These are phyloP conservation scores for Brachyistius frenatus DNA, from an alignment of 2,113 vertebrate genomes.

Conservation along the genomic window DNA sequence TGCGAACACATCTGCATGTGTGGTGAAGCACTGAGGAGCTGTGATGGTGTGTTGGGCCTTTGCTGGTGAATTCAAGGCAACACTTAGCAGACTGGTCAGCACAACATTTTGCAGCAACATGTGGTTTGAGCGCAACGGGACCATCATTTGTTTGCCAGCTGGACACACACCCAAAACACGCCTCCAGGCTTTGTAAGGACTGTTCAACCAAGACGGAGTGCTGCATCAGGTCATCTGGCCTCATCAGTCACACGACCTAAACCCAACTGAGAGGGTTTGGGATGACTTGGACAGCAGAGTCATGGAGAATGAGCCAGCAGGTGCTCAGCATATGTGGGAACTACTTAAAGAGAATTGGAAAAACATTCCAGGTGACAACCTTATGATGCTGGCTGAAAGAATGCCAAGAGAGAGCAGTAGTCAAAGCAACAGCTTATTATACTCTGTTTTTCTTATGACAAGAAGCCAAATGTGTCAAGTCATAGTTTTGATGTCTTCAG, in stretches of 20 bases:
- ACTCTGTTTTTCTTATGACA: background rate
- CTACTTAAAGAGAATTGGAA: background rate
- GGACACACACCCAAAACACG: no score
- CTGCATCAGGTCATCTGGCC: background rate
- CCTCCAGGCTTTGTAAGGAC: no score
- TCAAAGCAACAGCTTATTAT: background rate
- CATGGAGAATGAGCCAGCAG: background rate
- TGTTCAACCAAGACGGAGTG: no score
- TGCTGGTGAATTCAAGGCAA: no score
- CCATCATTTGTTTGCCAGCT: no score
- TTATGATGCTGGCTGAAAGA: background rate
- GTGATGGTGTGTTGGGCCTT: no score
- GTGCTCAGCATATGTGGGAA: background rate
- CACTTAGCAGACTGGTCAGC: no score
- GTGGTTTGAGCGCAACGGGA: no score
- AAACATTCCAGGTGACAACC: background rate
- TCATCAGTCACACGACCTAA: no score
- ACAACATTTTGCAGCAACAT: no score
- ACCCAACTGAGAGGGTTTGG: background rate
- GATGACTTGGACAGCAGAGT: background rate
- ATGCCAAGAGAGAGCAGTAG: background rate
- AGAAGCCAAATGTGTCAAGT: background rate
- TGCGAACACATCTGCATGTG: no score
- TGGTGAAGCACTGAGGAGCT: no score
- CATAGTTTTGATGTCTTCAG: background rate